Percentiles rank a stretch among this genome's conserved stretches.
phyloP scores from a whole-genome alignment of 1,140 invertebrate species.

The Apis cerana region DNA sequence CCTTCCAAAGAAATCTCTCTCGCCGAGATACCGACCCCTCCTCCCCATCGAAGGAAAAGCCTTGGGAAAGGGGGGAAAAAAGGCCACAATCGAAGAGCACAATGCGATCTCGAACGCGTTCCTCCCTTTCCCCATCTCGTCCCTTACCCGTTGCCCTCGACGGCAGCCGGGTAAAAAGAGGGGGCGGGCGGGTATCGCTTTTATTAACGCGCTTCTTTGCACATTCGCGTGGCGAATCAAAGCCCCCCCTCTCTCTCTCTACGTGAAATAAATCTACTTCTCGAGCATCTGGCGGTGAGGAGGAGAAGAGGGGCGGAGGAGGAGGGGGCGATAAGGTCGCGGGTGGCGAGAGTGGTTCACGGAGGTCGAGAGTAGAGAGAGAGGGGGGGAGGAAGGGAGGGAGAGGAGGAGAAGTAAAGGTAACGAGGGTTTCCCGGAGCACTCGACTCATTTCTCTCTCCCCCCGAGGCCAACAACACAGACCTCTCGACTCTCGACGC shows the following conservation, averaged over 20 bases:
- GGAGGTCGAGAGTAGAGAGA: conserved; percentile 33
- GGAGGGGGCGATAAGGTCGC: background rate
- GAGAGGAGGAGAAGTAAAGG: conserved; percentile 18
- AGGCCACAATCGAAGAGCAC: background rate
- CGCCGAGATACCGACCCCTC: too few species aligned
- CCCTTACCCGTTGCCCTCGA: too few species aligned
- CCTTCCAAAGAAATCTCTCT: too few species aligned
- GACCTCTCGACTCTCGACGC: conserved; percentile 71
- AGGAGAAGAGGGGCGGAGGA: background rate
- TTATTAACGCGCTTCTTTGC: conserved; percentile 20
- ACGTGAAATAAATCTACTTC: conserved; percentile 50
- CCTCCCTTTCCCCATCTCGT: background rate
- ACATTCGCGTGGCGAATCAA: conserved; percentile 8
- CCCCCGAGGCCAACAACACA: conserved; percentile 66
- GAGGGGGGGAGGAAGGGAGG: conserved; percentile 1
- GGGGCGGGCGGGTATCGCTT: background rate
- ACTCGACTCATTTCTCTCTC: conserved; percentile 74
- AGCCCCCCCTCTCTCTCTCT: conserved; percentile 15
- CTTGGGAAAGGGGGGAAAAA: background rate
- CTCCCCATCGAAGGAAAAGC: too few species aligned
- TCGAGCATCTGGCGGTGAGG: conserved; percentile 24
- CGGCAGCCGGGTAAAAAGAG: too few species aligned
- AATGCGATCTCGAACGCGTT: background rate
- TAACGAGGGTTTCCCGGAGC: conserved; percentile 60
- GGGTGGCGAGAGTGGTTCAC: background rate